A percentile compares a stretch with the other conserved stretches of the same genome.
Evolutionary conservation across 2,888 invertebrate genomes (phyloP).

Genomic region (Bedellia somnulentella): DNA sequence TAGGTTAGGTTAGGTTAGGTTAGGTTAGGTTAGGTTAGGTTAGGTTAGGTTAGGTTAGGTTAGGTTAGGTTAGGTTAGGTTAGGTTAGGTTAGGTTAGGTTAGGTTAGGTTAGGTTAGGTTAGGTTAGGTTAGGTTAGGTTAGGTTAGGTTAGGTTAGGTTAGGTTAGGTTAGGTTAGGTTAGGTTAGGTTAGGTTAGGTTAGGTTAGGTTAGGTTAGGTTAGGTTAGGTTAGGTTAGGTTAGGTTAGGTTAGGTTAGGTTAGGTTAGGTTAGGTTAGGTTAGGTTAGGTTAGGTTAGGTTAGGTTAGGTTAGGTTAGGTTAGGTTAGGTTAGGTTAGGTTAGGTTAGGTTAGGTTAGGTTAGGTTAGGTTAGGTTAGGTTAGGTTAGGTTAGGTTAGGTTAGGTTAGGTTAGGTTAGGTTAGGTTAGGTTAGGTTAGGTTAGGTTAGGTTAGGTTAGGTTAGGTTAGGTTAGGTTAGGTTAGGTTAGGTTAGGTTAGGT

Average conservation of each 20-base stretch:
- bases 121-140: slow-evolving; percentile 5
- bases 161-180: slow-evolving; percentile 8
- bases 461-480: slow-evolving; percentile 7
- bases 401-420: slow-evolving; percentile 8
- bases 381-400: slow-evolving; percentile 7
- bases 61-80: slow-evolving; percentile 8
- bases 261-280: slow-evolving; percentile 8
- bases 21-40: slow-evolving; percentile 8
- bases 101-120: slow-evolving; percentile 3
- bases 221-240: slow-evolving; percentile 8
- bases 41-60: slow-evolving; percentile 8
- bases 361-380: slow-evolving; percentile 7
- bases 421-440: slow-evolving; percentile 7
- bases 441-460: slow-evolving; percentile 8
- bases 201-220: slow-evolving; percentile 9
- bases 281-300: slow-evolving; percentile 8
- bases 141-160: slow-evolving; percentile 7
- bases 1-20: slow-evolving; percentile 8
- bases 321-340: slow-evolving; percentile 8
- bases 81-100: slow-evolving; percentile 8
- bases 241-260: slow-evolving; percentile 8
- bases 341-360: slow-evolving; percentile 8
- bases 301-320: slow-evolving; percentile 8
- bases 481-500: slow-evolving; percentile 7
- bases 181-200: slow-evolving; percentile 8